phyloP scores from a whole-genome alignment of 2,113 vertebrate species.

The Rattus norvegicus region DNA sequence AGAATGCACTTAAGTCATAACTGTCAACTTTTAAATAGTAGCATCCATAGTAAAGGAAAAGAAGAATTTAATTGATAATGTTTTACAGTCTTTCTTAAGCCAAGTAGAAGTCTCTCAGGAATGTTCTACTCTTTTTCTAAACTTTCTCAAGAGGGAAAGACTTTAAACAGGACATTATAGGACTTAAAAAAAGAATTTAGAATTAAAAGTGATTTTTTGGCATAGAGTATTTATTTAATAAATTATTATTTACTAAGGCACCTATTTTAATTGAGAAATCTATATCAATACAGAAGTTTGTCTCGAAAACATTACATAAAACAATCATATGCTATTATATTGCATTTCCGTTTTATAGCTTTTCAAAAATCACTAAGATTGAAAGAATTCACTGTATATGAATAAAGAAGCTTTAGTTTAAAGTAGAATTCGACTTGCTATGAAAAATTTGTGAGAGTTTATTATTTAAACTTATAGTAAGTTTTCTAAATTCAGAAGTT shows the following conservation, averaged over 20 bases:
- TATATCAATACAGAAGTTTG: neutral
- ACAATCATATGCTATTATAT: neutral
- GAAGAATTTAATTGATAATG: neutral
- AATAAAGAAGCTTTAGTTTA: slow-evolving; percentile 15
- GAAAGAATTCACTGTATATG: neutral
- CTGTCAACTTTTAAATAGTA: neutral
- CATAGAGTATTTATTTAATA: neutral
- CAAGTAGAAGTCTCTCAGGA: neutral
- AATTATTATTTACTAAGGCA: neutral
- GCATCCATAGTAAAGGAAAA: neutral
- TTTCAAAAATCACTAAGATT: neutral
- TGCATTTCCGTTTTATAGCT: neutral
- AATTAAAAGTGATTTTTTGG: neutral
- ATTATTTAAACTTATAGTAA: neutral
- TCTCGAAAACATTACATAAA: slow-evolving; percentile 20
- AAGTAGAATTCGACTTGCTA: slow-evolving; percentile 19
- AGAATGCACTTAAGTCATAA: neutral
- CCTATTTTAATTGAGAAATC: slow-evolving; percentile 22
- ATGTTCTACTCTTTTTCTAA: neutral
- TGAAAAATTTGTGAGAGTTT: slow-evolving; percentile 10
- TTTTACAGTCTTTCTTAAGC: neutral
- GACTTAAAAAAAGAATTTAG: neutral
- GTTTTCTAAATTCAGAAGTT: neutral
- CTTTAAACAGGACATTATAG: neutral
- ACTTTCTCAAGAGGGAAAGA: neutral